phyloP scores from a whole-genome alignment of 1,140 invertebrate genomes.

The Cherax quadricarinatus region DNA sequence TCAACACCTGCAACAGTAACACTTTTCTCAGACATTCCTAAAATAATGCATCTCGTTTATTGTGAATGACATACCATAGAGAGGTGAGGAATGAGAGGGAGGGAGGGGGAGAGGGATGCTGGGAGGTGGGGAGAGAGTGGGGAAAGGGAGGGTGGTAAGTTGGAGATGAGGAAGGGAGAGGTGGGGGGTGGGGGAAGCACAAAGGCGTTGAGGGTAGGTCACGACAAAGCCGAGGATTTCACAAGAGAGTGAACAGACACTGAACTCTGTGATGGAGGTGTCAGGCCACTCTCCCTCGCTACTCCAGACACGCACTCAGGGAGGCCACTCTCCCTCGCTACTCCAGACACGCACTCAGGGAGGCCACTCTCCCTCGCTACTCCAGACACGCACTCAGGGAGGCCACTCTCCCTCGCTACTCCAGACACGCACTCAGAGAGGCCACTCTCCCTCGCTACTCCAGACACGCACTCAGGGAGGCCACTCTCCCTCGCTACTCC shows the following conservation, averaged over 20 bases:
- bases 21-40: no score
- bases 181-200: neutral
- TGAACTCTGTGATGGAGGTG: slow-evolving; percentile 60
- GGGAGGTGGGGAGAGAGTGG: neutral
- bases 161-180: neutral
- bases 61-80: neutral
- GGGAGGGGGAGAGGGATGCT: neutral
- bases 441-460: no score
- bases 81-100: slow-evolving; percentile 1
- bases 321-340: no score
- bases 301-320: neutral
- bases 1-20: no score
- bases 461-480: no score
- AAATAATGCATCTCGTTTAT: neutral
- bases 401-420: no score
- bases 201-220: slow-evolving; percentile 51
- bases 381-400: no score
- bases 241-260: slow-evolving; percentile 57
- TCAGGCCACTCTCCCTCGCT: slow-evolving; percentile 26
- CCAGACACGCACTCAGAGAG: no score
- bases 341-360: no score
- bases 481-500: no score
- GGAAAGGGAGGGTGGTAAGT: neutral
- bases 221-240: slow-evolving; percentile 66
- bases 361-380: no score